These are phyloP conservation scores for Anhinga rufa DNA, from an alignment of 2,113 vertebrate genomes.

Conservation along the genomic window DNA sequence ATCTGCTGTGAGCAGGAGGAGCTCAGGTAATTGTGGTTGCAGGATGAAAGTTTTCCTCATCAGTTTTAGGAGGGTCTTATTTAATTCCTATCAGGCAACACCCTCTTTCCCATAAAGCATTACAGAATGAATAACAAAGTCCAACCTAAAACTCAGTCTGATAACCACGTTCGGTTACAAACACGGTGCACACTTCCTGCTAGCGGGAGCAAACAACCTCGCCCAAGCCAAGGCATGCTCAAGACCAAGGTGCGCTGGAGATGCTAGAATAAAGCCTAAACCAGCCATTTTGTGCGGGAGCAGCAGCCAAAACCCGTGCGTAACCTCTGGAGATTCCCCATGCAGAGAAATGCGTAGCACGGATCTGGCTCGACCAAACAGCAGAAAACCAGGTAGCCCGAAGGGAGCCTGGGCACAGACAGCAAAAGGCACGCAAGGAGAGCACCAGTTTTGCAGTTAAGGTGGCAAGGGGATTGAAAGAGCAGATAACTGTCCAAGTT, in stretches of 20 bases:
- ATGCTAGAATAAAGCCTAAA: not conserved
- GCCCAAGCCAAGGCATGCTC: not conserved
- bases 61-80: not conserved
- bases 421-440: not conserved
- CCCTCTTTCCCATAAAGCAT: not conserved
- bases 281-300: not conserved
- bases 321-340: not conserved
- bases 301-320: not conserved
- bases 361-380: not conserved
- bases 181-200: not conserved
- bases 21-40: not conserved
- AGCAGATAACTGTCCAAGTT: not conserved
- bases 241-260: not conserved
- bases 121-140: not conserved
- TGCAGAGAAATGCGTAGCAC: accelerated
- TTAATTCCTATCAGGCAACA: not conserved
- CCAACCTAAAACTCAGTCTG: not conserved
- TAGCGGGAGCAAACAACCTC: not conserved
- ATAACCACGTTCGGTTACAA: not conserved
- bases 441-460: not conserved
- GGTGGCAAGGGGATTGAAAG: not conserved
- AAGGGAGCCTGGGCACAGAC: not conserved
- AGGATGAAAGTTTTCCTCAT: not conserved
- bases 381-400: not conserved
- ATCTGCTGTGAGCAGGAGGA: not conserved